Evolutionary conservation across 2,888 invertebrate species (phyloP).

Genomic region (Pecten maximus): DNA sequence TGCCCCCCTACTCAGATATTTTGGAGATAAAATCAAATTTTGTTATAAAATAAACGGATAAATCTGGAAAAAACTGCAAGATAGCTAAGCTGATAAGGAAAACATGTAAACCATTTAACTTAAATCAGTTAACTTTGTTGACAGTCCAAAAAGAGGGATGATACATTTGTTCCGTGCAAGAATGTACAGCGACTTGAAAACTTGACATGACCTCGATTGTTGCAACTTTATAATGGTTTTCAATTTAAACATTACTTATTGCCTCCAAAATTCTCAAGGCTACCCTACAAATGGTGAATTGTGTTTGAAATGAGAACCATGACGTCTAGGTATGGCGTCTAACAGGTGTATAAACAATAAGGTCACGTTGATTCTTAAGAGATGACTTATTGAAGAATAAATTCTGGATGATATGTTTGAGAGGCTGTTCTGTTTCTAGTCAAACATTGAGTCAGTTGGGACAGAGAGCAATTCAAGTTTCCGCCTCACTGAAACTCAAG

Average conservation of each 20-base stretch:
- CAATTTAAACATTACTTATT: not conserved
- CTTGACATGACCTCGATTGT: not conserved
- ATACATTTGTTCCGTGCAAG: not conserved
- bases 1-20: too few relatives aligned
- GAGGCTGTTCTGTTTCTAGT: not conserved
- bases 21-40: not conserved
- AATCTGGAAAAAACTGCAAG: not conserved
- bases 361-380: not conserved
- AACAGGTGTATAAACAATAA: not conserved
- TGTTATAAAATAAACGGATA: not conserved
- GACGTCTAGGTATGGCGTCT: not conserved
- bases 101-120: not conserved
- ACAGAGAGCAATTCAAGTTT: not conserved
- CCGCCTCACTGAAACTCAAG: not conserved
- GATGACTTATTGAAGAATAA: not conserved
- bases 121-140: not conserved
- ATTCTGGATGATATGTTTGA: not conserved
- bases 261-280: not conserved
- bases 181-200: not conserved
- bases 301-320: not conserved
- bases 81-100: not conserved
- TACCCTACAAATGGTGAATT: not conserved
- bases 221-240: not conserved
- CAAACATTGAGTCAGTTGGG: not conserved
- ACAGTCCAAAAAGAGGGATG: not conserved